phyloP scores from a whole-genome alignment of 2,888 invertebrate species.

The Epistrophella euchroma region DNA sequence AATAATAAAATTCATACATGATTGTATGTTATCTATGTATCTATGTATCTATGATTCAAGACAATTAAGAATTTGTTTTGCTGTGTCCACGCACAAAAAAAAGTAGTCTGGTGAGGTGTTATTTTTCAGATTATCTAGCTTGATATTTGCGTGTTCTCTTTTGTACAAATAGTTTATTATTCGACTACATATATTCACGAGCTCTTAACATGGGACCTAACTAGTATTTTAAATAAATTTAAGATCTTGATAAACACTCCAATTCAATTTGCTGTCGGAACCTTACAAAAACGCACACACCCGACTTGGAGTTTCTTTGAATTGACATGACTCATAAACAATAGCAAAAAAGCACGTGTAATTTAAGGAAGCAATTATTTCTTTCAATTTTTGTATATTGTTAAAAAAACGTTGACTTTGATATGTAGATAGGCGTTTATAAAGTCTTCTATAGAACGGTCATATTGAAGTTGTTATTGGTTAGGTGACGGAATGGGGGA shows the following conservation, averaged over 20 bases:
- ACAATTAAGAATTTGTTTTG: not conserved
- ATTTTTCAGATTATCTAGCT: not conserved
- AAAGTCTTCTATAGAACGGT: not conserved
- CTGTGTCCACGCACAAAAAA: slow-evolving; percentile 17
- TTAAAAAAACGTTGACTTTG: not conserved
- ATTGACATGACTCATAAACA: slow-evolving; percentile 11
- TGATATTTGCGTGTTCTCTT: not conserved
- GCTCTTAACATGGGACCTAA: slow-evolving; percentile 6
- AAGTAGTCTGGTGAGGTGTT: not conserved
- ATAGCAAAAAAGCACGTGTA: not conserved
- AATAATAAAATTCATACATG: slow-evolving; percentile 13
- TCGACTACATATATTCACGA: slow-evolving; percentile 8
- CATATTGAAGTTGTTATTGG: not conserved
- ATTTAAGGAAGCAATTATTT: not conserved
- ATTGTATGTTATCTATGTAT: slow-evolving; percentile 42
- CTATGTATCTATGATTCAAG: slow-evolving; percentile 6
- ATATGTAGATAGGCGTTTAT: not conserved
- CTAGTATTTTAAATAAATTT: not conserved
- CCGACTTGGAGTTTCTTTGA: not conserved
- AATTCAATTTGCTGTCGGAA: not conserved
- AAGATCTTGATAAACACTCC: slow-evolving; percentile 7
- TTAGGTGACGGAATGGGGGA: not conserved
- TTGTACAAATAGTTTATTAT: not conserved
- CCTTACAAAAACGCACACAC: not conserved
- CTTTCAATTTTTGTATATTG: not conserved